Evolutionary conservation across 92 coral and sea anemone species (phyloP), one percentile per base, ranked within the genome.

Genomic region (Siderastrea radians): DNA sequence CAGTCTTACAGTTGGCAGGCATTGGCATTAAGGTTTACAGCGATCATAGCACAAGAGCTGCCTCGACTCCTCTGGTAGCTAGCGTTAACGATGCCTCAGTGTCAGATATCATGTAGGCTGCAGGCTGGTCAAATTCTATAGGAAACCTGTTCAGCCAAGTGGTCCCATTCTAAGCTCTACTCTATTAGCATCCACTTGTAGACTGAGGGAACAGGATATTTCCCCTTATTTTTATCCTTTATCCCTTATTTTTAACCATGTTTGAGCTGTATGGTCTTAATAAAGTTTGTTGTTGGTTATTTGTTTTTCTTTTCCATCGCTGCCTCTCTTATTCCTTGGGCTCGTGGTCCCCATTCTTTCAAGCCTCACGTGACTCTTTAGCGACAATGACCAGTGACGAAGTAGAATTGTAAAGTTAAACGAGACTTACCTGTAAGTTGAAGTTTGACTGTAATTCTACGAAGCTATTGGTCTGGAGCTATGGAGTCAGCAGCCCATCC

Each of bases 1-100:
- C 53, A 26, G 70, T 71, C 26, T 49, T 51, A 46, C 63, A 80
- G 71, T 55, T 67, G 65, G 75, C 91, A 52, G 86, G 79, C 48
- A 57, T 67, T 54, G 67, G 78, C 73, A 87, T 68, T 26, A 75
- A 58, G 43, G 45, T 79, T 74, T 87, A 78, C 74, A 74, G 74
- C 53, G 80, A 76, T 51, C 79, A 69, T 52, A 87, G 91, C 72
- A 69, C 86, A 15, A 69, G 91, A 80, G 75, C 91, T 69, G 91
- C 91, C 6, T 80, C 81, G 79, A 79, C 78, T 52, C 90, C 45
- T 67, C 86, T 26, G 38, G 38, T 26, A 47, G 90, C 86, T 45
- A 64, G 51, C 49, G 68, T 49, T 46, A 68, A 86, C 19, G 49
- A 57, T 2, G 73, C 64, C 72, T 70, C 90, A 19, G 59, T 86